Evolutionary conservation across 2,797 vertebrate species (phyloP).

Genomic region (Acanthornis magna): DNA sequence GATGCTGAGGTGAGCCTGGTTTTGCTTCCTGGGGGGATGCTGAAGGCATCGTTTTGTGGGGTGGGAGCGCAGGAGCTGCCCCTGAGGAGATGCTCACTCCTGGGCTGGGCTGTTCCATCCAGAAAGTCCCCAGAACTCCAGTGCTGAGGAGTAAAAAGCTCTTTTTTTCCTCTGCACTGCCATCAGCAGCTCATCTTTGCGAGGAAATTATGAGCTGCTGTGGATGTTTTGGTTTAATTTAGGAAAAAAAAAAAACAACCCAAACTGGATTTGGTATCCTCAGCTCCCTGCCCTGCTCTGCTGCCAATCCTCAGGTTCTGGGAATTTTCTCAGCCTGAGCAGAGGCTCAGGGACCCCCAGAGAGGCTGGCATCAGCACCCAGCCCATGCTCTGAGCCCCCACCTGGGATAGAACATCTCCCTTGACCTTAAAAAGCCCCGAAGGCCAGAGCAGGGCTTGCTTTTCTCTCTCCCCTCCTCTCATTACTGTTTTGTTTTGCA

Average conservation of each 20-base stretch:
- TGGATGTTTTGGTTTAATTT: background rate
- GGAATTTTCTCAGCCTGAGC: background rate
- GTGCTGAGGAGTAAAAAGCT: background rate
- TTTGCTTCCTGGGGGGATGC: background rate
- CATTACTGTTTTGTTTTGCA: constrained; percentile 48
- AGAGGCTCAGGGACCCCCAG: background rate
- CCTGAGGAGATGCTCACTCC: background rate
- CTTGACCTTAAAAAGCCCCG: background rate
- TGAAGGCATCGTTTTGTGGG: fast-evolving
- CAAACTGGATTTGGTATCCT: background rate
- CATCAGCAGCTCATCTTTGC: background rate
- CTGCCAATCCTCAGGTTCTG: background rate
- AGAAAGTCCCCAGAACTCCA: background rate
- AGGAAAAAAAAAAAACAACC: background rate
- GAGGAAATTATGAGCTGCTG: background rate
- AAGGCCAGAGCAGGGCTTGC: background rate
- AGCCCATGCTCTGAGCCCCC: fast-evolving
- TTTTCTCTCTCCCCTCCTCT: background rate
- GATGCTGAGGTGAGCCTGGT: background rate
- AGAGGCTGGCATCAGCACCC: background rate
- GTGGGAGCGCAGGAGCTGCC: background rate
- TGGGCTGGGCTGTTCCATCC: background rate
- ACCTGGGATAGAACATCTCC: background rate
- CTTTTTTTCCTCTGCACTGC: background rate
- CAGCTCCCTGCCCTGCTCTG: background rate